These are phyloP conservation scores for Paralinhomoeus sp. DNA, from an alignment of 2,888 invertebrate species.

Conservation along the genomic window DNA sequence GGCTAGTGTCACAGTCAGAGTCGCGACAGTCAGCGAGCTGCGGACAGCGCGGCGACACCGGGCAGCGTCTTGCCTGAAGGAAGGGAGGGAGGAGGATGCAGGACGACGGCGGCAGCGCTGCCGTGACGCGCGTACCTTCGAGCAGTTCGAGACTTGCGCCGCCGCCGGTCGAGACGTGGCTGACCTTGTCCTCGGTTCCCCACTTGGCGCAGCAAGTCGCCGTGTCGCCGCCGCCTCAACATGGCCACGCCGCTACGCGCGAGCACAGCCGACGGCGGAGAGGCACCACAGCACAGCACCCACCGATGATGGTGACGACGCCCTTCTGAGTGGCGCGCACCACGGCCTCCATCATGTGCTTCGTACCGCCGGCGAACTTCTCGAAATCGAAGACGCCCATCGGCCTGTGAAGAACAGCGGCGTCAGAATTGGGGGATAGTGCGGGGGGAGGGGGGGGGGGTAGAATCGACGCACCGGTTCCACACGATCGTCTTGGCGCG, in stretches of 20 bases:
- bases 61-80: too few relatives aligned
- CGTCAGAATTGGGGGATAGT: too few relatives aligned
- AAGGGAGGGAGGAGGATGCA: too few relatives aligned
- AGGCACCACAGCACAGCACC: too few relatives aligned
- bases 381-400: conserved; percentile 94
- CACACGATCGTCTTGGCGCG: conserved; percentile 89
- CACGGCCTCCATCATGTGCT: conserved; percentile 75
- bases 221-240: conserved; percentile 58
- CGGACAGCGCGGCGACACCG: too few relatives aligned
- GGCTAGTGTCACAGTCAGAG: too few relatives aligned
- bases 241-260: conserved; percentile 30
- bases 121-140: too few relatives aligned
- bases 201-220: conserved; percentile 90
- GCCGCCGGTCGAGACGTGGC: conserved; percentile 24
- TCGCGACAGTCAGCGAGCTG: too few relatives aligned
- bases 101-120: too few relatives aligned
- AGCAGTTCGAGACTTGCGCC: conserved; percentile 24
- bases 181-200: conserved; percentile 79
- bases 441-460: too few relatives aligned
- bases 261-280: too few relatives aligned
- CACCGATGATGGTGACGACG: conserved; percentile 34
- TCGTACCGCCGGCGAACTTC: conserved; percentile 72
- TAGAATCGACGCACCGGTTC: conserved; percentile 64
- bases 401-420: conserved; percentile 49
- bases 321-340: conserved; percentile 60